phyloP scores from a whole-genome alignment of 2,888 invertebrate species.

The Campoletis raptor region DNA sequence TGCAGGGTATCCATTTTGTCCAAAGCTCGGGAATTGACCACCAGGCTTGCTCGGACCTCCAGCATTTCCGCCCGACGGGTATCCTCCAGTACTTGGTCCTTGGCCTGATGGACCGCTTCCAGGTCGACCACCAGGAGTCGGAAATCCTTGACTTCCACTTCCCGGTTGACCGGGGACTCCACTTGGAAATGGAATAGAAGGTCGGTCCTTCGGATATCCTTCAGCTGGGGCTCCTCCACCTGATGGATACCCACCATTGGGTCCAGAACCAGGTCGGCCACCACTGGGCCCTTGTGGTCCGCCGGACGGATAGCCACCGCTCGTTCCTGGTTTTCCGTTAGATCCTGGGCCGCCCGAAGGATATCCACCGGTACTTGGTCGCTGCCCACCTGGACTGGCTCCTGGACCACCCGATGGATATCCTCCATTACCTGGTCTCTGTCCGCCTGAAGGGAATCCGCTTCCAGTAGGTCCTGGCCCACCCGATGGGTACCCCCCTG shows the following conservation, averaged over 20 bases:
- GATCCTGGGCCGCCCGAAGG: constrained; percentile 67
- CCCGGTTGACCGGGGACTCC: constrained; percentile 61
- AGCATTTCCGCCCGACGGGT: constrained; percentile 59
- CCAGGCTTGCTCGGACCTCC: constrained; percentile 71
- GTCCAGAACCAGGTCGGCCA: constrained; percentile 42
- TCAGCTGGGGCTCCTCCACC: constrained; percentile 68
- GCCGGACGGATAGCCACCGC: constrained; percentile 64
- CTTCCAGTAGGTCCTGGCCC: constrained; percentile 61
- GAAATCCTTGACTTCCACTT: constrained; percentile 55
- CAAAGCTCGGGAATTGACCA: constrained; percentile 69
- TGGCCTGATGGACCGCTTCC: constrained; percentile 59
- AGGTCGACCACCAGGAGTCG: constrained; percentile 51
- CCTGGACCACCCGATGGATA: constrained; percentile 17
- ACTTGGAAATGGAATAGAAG: constrained; percentile 69
- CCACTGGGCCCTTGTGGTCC: constrained; percentile 61
- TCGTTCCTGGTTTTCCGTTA: constrained; percentile 52
- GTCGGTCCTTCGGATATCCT: constrained; percentile 75
- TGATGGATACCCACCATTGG: constrained; percentile 70
- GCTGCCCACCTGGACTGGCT: constrained; percentile 58
- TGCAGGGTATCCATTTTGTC: constrained; percentile 70
- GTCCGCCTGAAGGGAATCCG: constrained; percentile 75
- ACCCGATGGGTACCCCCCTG: neutral
- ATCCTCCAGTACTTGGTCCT: constrained; percentile 41
- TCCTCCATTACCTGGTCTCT: constrained; percentile 57
- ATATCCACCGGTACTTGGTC: constrained; percentile 72